Evolutionary conservation across 2,888 invertebrate genomes (phyloP), one percentile per base, ranked within the genome.

Genomic region (Cerceris rybyensis): DNA sequence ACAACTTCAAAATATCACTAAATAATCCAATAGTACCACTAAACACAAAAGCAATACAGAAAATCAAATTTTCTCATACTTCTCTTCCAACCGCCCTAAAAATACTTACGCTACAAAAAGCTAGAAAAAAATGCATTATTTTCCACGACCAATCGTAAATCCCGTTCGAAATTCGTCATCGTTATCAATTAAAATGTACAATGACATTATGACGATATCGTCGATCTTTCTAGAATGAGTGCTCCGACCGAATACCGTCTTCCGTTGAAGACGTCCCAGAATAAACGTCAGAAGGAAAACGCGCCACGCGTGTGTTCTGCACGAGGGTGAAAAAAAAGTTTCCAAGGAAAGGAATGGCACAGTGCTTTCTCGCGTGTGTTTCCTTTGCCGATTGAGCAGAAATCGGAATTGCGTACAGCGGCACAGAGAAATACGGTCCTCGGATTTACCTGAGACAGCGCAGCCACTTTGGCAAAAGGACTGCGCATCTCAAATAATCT

Each of bases 401-500:
- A 42, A 55, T 68, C 55, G 66, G 70, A 57, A 70, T 70, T 71
- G 60, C 59, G 42, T 54, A 50, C 54, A 69, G 68, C 61, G 76
- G 65, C 71, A 68, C 50, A 55, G 61, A 57, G 55, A 28, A 28
- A 28, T 7, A 39, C n/a, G 50, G 14, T 50, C 59, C 55, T n/a
- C 2, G 28, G 68, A 60, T 84, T 90, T 87, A 91, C 82, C 88
- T 90, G 86, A 91, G 90, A 85, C 90, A 91, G 80, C 91, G 90
- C 84, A 91, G 84, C 91, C 91, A 91, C 70, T 87, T 88, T 13
- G 91, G 90, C 66, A 90, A 74, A 69, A 86, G 82, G 78, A 89
- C 86, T 55, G 88, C 88, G 87, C 90, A 89, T 87, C 88, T 90
- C 85, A 91, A 88, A 80, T 88, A 91, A 82, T 89, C 88, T 92